phyloP scores from a whole-genome alignment of 2,797 vertebrate species.

The Leuciscus waleckii region DNA sequence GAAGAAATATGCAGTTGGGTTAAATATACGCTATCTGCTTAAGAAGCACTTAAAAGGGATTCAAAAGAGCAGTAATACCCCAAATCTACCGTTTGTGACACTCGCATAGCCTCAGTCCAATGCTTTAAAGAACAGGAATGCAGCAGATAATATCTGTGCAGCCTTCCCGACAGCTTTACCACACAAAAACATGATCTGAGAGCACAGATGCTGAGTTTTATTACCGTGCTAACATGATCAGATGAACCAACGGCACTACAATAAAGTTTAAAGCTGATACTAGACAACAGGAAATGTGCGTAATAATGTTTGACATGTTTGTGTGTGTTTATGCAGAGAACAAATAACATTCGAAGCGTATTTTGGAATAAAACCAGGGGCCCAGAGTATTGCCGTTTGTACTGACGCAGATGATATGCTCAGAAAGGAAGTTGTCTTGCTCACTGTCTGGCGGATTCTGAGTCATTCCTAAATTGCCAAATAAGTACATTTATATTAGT shows the following conservation, averaged over 20 bases:
- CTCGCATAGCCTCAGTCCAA: conserved; percentile 2
- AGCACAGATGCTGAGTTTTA: conserved; percentile 28
- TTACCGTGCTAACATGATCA: conserved; percentile 4
- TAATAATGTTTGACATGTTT: conserved; percentile 12
- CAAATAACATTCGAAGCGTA: not conserved
- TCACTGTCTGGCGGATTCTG: conserved; percentile 1
- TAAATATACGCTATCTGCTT: not conserved
- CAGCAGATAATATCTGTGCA: conserved; percentile 48
- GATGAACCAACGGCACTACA: not conserved
- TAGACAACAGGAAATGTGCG: not conserved
- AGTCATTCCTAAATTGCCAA: conserved; percentile 5
- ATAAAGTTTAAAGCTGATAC: conserved; percentile 18
- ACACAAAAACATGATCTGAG: conserved; percentile 27
- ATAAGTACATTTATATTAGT: not conserved
- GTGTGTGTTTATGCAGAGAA: not conserved
- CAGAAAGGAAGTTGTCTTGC: not conserved
- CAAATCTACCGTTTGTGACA: not conserved
- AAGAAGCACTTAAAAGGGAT: not conserved
- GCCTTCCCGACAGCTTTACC: conserved; percentile 19
- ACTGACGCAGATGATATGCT: not conserved
- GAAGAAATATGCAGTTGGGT: conserved; percentile 17
- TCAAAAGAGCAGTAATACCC: not conserved
- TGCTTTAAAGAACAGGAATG: conserved; percentile 42
- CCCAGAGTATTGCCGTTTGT: not conserved
- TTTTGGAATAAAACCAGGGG: not conserved